phyloP scores from a whole-genome alignment of 1,140 invertebrate genomes.

The Nasonia giraulti region DNA sequence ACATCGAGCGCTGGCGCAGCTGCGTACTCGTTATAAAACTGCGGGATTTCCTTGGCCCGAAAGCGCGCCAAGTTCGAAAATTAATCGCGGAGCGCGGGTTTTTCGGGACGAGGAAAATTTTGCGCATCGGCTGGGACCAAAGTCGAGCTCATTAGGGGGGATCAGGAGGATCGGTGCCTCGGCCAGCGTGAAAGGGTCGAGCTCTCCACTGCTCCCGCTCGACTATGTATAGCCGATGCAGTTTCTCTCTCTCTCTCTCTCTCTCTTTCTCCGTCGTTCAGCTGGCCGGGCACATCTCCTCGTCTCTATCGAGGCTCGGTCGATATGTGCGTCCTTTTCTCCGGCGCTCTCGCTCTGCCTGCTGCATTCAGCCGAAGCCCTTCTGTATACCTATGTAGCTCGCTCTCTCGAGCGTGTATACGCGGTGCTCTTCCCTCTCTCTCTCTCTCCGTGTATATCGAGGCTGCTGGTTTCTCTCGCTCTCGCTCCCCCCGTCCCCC shows the following conservation, averaged over 20 bases:
- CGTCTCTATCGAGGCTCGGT: background rate
- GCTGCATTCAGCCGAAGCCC: background rate
- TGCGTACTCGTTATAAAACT: slow-evolving; percentile 12
- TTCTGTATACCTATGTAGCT: background rate
- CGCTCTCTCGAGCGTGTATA: background rate
- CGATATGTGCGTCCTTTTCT: slow-evolving; percentile 34
- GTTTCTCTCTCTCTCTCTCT: background rate
- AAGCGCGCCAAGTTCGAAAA: background rate
- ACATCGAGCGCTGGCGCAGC: background rate
- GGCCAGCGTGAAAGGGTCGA: background rate
- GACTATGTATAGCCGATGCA: slow-evolving; percentile 5
- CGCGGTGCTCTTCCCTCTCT: slow-evolving; percentile 26
- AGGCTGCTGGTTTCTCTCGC: slow-evolving; percentile 7
- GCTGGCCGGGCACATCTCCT: background rate
- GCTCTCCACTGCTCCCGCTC: background rate
- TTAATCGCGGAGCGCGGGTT: background rate
- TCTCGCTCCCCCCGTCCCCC: background rate
- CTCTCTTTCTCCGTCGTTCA: no score
- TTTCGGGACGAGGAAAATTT: background rate
- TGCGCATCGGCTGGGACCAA: background rate
- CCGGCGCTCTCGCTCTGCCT: background rate
- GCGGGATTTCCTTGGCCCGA: background rate
- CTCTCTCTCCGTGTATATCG: background rate
- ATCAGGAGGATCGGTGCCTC: background rate
- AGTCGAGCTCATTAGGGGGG: background rate